phyloP scores from a whole-genome alignment of 1,140 invertebrate species.

The Sinonovacula constricta region DNA sequence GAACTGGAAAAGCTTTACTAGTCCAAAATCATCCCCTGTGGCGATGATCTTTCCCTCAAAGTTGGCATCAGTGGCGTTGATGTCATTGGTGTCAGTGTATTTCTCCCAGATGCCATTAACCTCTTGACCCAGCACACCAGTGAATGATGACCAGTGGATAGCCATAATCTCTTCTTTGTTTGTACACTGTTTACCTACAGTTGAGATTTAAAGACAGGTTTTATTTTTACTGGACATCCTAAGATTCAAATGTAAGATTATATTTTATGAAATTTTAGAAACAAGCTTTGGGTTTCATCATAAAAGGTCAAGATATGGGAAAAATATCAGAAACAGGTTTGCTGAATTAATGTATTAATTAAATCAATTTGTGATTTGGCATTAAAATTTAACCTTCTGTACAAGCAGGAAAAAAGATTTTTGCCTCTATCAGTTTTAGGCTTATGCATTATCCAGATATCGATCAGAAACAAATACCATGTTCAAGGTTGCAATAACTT shows the following conservation, averaged over 20 bases:
- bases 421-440: too few relatives aligned
- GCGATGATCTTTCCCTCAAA: slow-evolving; percentile 72
- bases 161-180: slow-evolving; percentile 71
- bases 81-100: slow-evolving; percentile 78
- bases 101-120: slow-evolving; percentile 79
- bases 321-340: background rate
- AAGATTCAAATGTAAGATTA: background rate
- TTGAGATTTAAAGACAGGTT: background rate
- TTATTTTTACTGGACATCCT: background rate
- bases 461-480: too few relatives aligned
- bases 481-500: too few relatives aligned
- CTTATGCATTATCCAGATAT: too few relatives aligned
- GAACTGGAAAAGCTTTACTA: slow-evolving; percentile 78
- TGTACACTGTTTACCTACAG: slow-evolving; percentile 76
- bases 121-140: slow-evolving; percentile 77
- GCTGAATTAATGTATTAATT: too few relatives aligned
- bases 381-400: too few relatives aligned
- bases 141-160: slow-evolving; percentile 77
- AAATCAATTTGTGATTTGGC: too few relatives aligned
- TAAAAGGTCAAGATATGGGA: background rate
- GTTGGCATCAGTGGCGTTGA: slow-evolving; percentile 77
- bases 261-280: too few relatives aligned
- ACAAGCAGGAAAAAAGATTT: too few relatives aligned
- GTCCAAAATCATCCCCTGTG: slow-evolving; percentile 78
- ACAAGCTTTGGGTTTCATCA: too few relatives aligned